phyloP scores from a whole-genome alignment of 2,797 vertebrate species.

The Sternotherus odoratus region DNA sequence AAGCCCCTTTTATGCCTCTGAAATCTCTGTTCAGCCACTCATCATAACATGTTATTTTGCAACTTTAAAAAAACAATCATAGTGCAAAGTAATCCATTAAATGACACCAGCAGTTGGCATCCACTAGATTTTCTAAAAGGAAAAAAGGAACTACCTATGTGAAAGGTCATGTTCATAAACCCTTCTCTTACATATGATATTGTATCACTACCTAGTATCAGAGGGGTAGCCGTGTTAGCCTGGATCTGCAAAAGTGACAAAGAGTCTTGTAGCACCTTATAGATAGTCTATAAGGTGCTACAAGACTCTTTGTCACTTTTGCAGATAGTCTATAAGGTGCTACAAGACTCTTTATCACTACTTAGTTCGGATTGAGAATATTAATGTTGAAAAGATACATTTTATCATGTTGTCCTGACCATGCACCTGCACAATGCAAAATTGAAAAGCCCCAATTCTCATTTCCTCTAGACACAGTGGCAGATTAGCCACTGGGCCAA shows the following conservation, averaged over 20 bases:
- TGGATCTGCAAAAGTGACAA: no score
- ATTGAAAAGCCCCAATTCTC: neutral
- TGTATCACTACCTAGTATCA: neutral
- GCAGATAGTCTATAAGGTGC: no score
- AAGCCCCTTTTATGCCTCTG: neutral
- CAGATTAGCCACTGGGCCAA: no score
- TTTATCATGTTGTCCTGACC: neutral
- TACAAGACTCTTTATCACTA: no score
- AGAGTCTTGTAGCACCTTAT: no score
- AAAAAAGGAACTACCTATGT: neutral
- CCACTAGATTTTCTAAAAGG: rapidly evolving
- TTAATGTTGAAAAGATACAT: neutral
- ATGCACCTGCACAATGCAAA: neutral
- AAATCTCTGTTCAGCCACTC: slow-evolving; percentile 3
- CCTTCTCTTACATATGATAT: neutral
- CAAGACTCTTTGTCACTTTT: no score
- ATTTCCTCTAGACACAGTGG: neutral
- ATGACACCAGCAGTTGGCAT: slow-evolving; percentile 11
- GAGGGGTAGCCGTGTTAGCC: no score
- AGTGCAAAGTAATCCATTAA: neutral
- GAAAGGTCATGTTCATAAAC: neutral
- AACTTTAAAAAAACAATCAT: neutral
- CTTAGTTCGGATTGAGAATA: neutral
- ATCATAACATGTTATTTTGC: neutral
- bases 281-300: no score